Conservation (phyloP, 2,113 vertebrate genomes). For the Perca fluviatilis region DNA sequence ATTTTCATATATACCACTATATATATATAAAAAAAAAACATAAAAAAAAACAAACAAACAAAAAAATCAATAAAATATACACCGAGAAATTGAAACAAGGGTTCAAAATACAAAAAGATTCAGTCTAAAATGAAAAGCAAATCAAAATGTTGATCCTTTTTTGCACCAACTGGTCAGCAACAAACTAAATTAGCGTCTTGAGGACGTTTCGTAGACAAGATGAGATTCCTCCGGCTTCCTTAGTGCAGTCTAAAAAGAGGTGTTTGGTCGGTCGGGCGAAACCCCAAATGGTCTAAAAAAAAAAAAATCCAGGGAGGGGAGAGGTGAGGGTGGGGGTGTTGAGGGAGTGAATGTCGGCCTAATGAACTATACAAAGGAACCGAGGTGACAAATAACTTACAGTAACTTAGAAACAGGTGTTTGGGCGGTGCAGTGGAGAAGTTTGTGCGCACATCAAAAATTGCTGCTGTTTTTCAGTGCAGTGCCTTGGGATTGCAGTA, state of each 20-base stretch:
- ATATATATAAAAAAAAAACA: constrained; percentile 76
- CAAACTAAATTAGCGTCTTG: constrained; percentile 71
- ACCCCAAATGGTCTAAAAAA: constrained; percentile 69
- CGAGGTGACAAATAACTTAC: constrained; percentile 83
- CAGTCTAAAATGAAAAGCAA: constrained; percentile 84
- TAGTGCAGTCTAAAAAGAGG: constrained; percentile 82
- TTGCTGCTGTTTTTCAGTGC: constrained; percentile 81
- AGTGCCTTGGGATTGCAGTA: constrained; percentile 74
- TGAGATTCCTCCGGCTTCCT: constrained; percentile 80
- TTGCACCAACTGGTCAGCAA: constrained; percentile 86
- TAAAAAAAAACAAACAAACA: constrained; percentile 68
- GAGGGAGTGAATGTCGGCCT: constrained; percentile 48
- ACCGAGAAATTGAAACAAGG: constrained; percentile 90
- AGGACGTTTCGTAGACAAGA: constrained; percentile 73
- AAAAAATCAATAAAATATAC: constrained; percentile 93
- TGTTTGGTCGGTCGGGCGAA: constrained; percentile 74
- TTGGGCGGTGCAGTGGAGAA: constrained; percentile 63
- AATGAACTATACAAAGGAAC: constrained; percentile 76
- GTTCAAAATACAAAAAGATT: constrained; percentile 80
- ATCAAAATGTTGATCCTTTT: constrained; percentile 86
- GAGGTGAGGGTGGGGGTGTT: neutral
- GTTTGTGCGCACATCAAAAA: constrained; percentile 76
- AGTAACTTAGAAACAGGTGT: constrained; percentile 80
- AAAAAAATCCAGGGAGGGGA: constrained; percentile 62
- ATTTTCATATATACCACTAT: constrained; percentile 91